A percentile compares a stretch with the other conserved stretches of the same genome.
These are phyloP conservation scores for Orgyia antiqua DNA, from an alignment of 2,888 invertebrate genomes.

Conservation along the genomic window DNA sequence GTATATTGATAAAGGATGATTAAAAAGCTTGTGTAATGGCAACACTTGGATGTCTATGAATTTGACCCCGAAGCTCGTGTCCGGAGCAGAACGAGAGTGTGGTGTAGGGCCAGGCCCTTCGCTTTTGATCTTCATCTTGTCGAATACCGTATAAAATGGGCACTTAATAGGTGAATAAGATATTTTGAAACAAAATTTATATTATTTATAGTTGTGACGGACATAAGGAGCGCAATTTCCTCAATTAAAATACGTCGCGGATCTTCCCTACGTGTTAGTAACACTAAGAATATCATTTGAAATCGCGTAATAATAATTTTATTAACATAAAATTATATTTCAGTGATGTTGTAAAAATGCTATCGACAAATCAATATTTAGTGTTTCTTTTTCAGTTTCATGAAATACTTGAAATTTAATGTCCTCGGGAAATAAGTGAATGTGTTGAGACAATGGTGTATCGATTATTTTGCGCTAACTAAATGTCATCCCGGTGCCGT, in stretches of 20 bases:
- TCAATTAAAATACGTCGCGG: conserved; percentile 54
- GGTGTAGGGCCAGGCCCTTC: conserved; percentile 74
- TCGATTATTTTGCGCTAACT: conserved; percentile 77
- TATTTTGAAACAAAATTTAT: conserved; percentile 30
- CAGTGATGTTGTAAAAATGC: conserved; percentile 44
- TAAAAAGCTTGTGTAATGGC: conserved; percentile 35
- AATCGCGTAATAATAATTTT: conserved; percentile 65
- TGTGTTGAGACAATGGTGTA: conserved; percentile 77
- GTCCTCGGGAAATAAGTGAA: conserved; percentile 61
- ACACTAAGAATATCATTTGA: conserved; percentile 72
- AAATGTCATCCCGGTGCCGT: conserved; percentile 76
- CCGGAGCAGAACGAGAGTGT: conserved; percentile 71
- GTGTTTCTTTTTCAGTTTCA: no score
- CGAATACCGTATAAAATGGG: conserved; percentile 73
- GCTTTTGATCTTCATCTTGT: conserved; percentile 68
- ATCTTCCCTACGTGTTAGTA: conserved; percentile 48
- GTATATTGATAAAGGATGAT: conserved; percentile 9
- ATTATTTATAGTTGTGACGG: conserved; percentile 9
- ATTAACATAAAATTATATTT: conserved; percentile 52
- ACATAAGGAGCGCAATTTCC: conserved; percentile 24
- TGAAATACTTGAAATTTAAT: no score
- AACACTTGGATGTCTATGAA: conserved; percentile 73
- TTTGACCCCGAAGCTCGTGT: conserved; percentile 79
- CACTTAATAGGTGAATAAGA: conserved; percentile 74
- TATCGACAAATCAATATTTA: no score